Percentiles rank a stretch among this genome's conserved stretches.
Evolutionary conservation across 2,797 vertebrate species (phyloP).

Genomic region (Semaprochilodus insignis): DNA sequence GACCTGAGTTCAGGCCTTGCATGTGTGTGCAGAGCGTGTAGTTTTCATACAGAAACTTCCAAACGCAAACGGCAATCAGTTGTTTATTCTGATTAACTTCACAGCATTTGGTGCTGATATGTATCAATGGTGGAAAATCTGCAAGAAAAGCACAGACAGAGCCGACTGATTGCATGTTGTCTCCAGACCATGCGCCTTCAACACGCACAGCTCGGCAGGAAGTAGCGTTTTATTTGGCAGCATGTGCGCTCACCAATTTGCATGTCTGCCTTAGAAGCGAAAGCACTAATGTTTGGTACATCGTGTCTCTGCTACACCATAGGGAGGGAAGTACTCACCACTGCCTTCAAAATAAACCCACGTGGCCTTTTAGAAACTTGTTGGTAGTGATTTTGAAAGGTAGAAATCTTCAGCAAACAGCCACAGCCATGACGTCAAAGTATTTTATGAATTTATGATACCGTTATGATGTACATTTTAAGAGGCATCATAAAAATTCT

Average conservation of each 20-base stretch:
- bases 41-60: neutral
- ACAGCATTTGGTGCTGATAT: neutral
- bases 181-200: neutral
- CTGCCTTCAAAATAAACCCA: slow-evolving; percentile 45
- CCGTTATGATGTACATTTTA: neutral
- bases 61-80: neutral
- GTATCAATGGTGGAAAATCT: neutral
- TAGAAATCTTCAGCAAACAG: neutral
- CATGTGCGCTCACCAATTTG: slow-evolving; percentile 24
- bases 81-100: neutral
- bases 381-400: neutral
- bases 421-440: neutral
- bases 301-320: slow-evolving; percentile 45
- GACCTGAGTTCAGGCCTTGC: neutral
- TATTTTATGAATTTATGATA: neutral
- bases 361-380: neutral
- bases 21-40: neutral
- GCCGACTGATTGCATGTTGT: neutral
- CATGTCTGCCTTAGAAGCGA: slow-evolving; percentile 34
- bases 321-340: slow-evolving; percentile 52
- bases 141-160: neutral
- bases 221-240: slow-evolving; percentile 23
- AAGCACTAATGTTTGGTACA: slow-evolving; percentile 55
- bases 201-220: neutral
- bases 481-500: slow-evolving; percentile 1